phyloP scores from a whole-genome alignment of 2,797 vertebrate species.

The Melanotaenia parkinsoni region DNA sequence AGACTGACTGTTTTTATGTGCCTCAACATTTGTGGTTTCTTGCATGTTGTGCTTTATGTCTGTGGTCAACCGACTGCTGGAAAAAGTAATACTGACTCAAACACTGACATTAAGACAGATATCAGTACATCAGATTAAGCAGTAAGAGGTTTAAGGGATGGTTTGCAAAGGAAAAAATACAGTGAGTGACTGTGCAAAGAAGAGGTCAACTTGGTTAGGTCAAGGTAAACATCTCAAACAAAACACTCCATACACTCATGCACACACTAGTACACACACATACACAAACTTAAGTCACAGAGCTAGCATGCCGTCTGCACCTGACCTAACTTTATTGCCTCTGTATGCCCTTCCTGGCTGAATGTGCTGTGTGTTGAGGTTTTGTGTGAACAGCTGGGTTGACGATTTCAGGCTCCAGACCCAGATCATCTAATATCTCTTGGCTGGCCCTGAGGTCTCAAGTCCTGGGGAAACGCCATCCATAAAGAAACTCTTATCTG shows the following conservation, averaged over 20 bases:
- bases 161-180: slow-evolving; percentile 25
- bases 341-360: slow-evolving; percentile 64
- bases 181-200: slow-evolving; percentile 38
- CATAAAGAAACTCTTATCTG: slow-evolving; percentile 78
- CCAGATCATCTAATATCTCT: slow-evolving; percentile 75
- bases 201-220: slow-evolving; percentile 50
- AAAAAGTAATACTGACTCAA: slow-evolving; percentile 44
- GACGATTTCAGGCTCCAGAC: slow-evolving; percentile 62
- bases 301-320: slow-evolving; percentile 70
- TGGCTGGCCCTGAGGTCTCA: slow-evolving; percentile 69
- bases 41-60: slow-evolving; percentile 31
- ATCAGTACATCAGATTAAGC: slow-evolving; percentile 42
- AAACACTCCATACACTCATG: slow-evolving; percentile 28
- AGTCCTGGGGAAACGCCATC: slow-evolving; percentile 66
- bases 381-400: slow-evolving; percentile 85
- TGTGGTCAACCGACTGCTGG: slow-evolving; percentile 57
- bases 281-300: slow-evolving; percentile 53
- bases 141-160: slow-evolving; percentile 23
- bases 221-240: slow-evolving; percentile 60
- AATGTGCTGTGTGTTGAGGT: slow-evolving; percentile 61
- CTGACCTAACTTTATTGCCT: slow-evolving; percentile 79
- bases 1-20: slow-evolving; percentile 30
- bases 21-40: slow-evolving; percentile 32
- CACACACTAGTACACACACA: slow-evolving; percentile 9
- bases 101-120: slow-evolving; percentile 33